A percentile compares a stretch with the other conserved stretches of the same genome.
Evolutionary conservation across 2,888 invertebrate species (phyloP).

Genomic region (Ceraclea dissimilis): DNA sequence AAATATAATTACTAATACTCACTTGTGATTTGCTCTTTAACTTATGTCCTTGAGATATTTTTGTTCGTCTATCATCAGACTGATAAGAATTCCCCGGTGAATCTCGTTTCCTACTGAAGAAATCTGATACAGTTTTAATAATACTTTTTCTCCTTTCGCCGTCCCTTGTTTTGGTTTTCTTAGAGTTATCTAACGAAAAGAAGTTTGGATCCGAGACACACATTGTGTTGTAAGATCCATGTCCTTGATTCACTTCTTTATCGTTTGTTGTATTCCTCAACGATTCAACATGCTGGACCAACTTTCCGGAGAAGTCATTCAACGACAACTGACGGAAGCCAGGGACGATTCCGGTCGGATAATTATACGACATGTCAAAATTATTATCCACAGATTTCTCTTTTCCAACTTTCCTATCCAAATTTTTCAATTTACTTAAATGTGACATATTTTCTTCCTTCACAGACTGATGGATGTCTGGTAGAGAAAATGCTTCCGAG

Average conservation of each 20-base stretch:
- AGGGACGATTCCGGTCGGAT: conserved; percentile 23
- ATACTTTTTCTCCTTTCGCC: conserved; percentile 70
- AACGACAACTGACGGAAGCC: conserved; percentile 24
- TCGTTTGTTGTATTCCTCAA: conserved; percentile 31
- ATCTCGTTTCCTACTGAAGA: conserved; percentile 68
- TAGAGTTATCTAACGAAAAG: conserved; percentile 31
- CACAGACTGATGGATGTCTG: conserved; percentile 37
- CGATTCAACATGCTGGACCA: conserved; percentile 24
- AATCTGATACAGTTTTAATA: conserved; percentile 76
- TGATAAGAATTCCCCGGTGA: conserved; percentile 54
- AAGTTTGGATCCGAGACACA: conserved; percentile 55
- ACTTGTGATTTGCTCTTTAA: conserved; percentile 22
- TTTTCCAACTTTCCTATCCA: conserved; percentile 52
- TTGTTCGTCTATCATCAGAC: conserved; percentile 31
- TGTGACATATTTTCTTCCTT: conserved; percentile 34
- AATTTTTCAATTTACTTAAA: conserved; percentile 44
- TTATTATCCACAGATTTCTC: conserved; percentile 26
- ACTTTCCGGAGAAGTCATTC: conserved; percentile 24
- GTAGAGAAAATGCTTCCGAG: conserved; percentile 37
- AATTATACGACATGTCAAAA: conserved; percentile 18
- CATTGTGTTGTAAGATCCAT: conserved; percentile 34
- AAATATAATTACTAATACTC: conserved; percentile 4
- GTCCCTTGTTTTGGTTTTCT: conserved; percentile 39
- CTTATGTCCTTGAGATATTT: conserved; percentile 12
- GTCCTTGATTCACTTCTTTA: conserved; percentile 30